Percentiles rank a stretch among this genome's conserved stretches.
These are phyloP conservation scores for Cristatella mucedo DNA, from an alignment of 2,888 invertebrate species.

Conservation along the genomic window DNA sequence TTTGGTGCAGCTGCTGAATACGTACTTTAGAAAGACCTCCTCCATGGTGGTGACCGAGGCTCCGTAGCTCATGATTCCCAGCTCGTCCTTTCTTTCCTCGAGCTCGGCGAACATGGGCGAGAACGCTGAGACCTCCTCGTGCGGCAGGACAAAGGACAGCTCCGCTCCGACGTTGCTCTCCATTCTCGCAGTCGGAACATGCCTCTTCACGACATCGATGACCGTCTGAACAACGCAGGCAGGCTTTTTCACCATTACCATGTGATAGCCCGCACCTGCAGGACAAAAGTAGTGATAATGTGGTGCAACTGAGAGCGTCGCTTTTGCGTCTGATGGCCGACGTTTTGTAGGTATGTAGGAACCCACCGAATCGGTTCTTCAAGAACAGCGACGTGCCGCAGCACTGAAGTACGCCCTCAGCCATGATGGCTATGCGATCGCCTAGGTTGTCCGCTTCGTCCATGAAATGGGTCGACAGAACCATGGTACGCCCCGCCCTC, in stretches of 20 bases:
- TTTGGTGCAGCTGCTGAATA: slow-evolving; percentile 2
- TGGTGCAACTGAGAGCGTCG: background rate
- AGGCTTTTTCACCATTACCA: slow-evolving; percentile 48
- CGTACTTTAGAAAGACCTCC: slow-evolving; percentile 49
- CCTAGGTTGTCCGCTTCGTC: slow-evolving; percentile 74
- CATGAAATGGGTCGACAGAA: slow-evolving; percentile 64
- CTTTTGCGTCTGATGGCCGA: no score
- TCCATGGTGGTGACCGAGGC: slow-evolving; percentile 70
- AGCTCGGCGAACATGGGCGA: slow-evolving; percentile 24
- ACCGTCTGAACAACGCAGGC: slow-evolving; percentile 41
- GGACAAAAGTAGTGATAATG: slow-evolving; percentile 4
- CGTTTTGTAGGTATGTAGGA: no score
- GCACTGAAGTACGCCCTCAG: slow-evolving; percentile 60
- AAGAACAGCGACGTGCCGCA: slow-evolving; percentile 56
- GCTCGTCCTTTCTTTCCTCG: slow-evolving; percentile 26
- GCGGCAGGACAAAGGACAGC: slow-evolving; percentile 27
- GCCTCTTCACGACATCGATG: slow-evolving; percentile 47
- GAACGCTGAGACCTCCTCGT: slow-evolving; percentile 23
- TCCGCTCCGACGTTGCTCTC: slow-evolving; percentile 36
- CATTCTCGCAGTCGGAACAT: slow-evolving; percentile 50
- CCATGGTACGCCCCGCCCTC: slow-evolving; percentile 52
- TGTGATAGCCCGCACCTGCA: slow-evolving; percentile 59
- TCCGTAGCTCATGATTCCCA: slow-evolving; percentile 62
- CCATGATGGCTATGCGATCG: slow-evolving; percentile 72
- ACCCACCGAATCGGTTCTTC: slow-evolving; percentile 58